Evolutionary conservation across 2,888 invertebrate species (phyloP).

Genomic region (Raillietiella orientalis): DNA sequence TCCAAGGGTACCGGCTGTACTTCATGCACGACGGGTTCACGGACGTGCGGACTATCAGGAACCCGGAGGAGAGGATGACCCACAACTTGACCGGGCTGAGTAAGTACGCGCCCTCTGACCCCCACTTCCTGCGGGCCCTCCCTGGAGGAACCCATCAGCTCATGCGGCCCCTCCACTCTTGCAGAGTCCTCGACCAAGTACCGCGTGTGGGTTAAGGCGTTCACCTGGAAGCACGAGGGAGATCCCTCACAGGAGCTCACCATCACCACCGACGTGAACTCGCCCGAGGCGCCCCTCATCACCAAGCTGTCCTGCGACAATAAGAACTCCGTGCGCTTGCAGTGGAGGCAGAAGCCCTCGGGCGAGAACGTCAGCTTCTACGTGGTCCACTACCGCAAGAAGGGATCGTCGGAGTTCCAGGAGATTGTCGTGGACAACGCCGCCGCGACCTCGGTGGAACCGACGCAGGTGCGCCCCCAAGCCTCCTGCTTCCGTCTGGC

Average conservation of each 20-base stretch:
- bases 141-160: too few species aligned
- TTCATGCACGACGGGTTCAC: slow-evolving; percentile 33
- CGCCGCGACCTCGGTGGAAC: too few species aligned
- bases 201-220: slow-evolving; percentile 56
- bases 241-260: slow-evolving; percentile 35
- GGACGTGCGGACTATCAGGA: slow-evolving; percentile 21
- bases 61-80: slow-evolving; percentile 8
- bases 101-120: too few species aligned
- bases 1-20: slow-evolving; percentile 34
- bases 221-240: slow-evolving; percentile 37
- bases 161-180: too few species aligned
- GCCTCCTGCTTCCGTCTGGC: too few species aligned
- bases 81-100: slow-evolving; percentile 8
- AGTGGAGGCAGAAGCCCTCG: slow-evolving; percentile 45
- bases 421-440: too few species aligned
- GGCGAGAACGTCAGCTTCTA: slow-evolving; percentile 45
- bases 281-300: slow-evolving; percentile 46
- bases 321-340: slow-evolving; percentile 41
- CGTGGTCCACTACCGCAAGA: slow-evolving; percentile 26
- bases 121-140: too few species aligned
- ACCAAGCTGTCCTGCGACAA: slow-evolving; percentile 49
- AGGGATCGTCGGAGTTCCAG: too few species aligned
- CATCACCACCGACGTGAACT: slow-evolving; percentile 46
- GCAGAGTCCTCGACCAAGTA: slow-evolving; percentile 58
- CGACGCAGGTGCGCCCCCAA: too few species aligned